phyloP scores from a whole-genome alignment of 1,140 invertebrate genomes.

The Steinernema feltiae region DNA sequence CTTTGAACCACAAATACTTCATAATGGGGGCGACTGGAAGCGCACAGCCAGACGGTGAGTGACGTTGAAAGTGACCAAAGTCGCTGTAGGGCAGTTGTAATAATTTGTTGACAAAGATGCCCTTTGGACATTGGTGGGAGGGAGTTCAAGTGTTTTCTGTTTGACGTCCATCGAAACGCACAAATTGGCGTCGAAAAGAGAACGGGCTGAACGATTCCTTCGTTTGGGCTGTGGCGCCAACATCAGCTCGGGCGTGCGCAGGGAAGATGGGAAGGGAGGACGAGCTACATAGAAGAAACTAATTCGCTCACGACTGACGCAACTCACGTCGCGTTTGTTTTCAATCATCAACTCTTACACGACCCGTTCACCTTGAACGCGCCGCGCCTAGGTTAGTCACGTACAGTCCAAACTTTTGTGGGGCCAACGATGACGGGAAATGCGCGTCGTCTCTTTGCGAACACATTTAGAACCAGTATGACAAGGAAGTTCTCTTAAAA shows the following conservation, averaged over 20 bases:
- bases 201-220: background rate
- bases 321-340: background rate
- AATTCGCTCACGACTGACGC: background rate
- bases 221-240: too few relatives aligned
- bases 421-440: background rate
- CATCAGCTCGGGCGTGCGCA: too few relatives aligned
- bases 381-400: too few relatives aligned
- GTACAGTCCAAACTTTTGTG: too few relatives aligned
- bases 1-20: slow-evolving; percentile 46
- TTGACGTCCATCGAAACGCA: background rate
- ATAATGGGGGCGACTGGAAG: slow-evolving; percentile 45
- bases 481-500: too few relatives aligned
- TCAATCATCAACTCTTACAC: too few relatives aligned
- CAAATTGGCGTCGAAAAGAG: background rate
- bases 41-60: slow-evolving; percentile 48
- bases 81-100: background rate
- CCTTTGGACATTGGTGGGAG: background rate
- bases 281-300: background rate
- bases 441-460: too few relatives aligned
- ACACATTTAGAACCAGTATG: too few relatives aligned
- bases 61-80: background rate
- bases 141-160: slow-evolving; percentile 9
- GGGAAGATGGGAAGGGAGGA: background rate
- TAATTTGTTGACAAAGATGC: slow-evolving; percentile 9
- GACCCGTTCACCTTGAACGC: background rate